Percentiles rank a stretch among this genome's conserved stretches.
Evolutionary conservation across 2,797 vertebrate species (phyloP).

Genomic region (Eulemur albifrons): DNA sequence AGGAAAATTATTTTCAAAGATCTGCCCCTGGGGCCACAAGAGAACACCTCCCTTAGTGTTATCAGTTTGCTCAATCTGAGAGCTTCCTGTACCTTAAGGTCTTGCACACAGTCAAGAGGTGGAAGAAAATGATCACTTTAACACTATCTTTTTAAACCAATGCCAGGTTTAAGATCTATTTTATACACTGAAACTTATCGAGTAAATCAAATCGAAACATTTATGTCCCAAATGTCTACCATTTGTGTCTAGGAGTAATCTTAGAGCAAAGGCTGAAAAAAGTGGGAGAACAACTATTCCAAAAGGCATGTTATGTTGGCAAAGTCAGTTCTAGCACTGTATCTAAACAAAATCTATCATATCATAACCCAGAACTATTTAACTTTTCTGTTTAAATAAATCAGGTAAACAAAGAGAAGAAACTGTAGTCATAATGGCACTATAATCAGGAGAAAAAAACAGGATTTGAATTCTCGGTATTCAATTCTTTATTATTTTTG

Average conservation of each 20-base stretch:
- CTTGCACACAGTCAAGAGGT: neutral
- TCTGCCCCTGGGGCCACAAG: neutral
- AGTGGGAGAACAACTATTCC: neutral
- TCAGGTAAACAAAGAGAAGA: neutral
- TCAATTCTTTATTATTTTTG: neutral
- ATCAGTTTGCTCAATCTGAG: neutral
- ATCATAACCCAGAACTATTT: neutral
- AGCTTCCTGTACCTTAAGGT: neutral
- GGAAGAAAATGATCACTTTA: neutral
- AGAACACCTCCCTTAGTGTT: neutral
- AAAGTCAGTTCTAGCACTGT: neutral
- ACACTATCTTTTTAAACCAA: neutral
- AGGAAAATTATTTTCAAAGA: neutral
- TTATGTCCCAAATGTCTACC: neutral
- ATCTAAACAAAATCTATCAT: neutral
- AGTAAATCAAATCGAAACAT: neutral
- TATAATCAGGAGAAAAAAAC: neutral
- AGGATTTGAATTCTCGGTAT: neutral
- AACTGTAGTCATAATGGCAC: neutral
- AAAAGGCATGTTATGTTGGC: neutral
- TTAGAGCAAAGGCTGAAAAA: conserved; percentile 21
- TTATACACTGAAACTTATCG: neutral
- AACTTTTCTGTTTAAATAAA: conserved; percentile 10
- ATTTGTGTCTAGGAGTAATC: neutral
- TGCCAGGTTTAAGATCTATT: neutral